Percentiles rank a stretch among this genome's conserved stretches.
Conservation (phyloP, 1,140 invertebrate species). For the Diuraphis noxia region DNA sequence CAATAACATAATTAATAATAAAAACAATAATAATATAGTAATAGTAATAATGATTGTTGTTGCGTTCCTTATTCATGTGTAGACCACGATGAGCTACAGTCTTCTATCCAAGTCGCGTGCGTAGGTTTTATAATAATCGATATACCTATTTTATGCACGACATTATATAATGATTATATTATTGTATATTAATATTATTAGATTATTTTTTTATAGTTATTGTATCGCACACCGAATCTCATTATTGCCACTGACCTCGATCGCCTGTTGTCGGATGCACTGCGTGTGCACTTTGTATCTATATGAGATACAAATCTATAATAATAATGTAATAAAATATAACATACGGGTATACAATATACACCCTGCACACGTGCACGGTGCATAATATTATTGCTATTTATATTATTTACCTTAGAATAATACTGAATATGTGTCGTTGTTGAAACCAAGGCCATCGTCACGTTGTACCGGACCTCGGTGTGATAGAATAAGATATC, state of each 20-base stretch:
- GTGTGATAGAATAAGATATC: neutral
- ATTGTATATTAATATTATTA: neutral
- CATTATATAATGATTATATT: neutral
- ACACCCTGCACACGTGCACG: neutral
- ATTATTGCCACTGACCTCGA: conserved; percentile 4
- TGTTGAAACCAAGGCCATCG: neutral
- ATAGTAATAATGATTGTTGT: neutral
- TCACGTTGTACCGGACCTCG: neutral
- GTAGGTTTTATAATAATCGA: conserved; percentile 3
- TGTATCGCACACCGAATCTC: neutral
- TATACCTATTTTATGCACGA: neutral
- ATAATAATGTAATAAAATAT: neutral
- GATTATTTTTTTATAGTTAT: neutral
- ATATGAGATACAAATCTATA: neutral
- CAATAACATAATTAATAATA: neutral
- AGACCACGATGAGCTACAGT: neutral
- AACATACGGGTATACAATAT: neutral
- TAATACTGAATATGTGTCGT: neutral
- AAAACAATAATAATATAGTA: neutral
- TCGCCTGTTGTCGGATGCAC: neutral
- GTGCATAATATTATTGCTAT: neutral
- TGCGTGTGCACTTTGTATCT: no score
- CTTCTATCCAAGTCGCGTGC: neutral
- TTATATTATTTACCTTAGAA: neutral
- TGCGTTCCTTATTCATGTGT: neutral